A percentile compares a stretch with the other conserved stretches of the same genome.
These are phyloP conservation scores for Melieria omissa DNA, from an alignment of 2,888 invertebrate species.

Conservation along the genomic window DNA sequence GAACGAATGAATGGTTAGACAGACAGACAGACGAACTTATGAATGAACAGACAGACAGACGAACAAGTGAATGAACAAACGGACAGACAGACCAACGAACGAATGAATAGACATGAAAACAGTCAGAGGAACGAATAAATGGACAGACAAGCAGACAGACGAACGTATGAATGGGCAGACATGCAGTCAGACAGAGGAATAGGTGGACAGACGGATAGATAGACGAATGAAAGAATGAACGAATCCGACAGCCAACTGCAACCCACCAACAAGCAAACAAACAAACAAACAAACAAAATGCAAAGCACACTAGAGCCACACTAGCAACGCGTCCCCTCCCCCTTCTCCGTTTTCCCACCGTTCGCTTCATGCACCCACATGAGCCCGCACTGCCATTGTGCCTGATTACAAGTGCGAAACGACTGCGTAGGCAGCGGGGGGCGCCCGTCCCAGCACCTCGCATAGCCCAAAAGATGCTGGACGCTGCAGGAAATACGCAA, in stretches of 20 bases:
- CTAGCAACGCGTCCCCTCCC: background rate
- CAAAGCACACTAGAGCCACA: background rate
- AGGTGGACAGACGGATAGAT: no score
- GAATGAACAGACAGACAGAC: background rate
- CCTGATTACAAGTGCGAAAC: conserved; percentile 4
- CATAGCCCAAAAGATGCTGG: background rate
- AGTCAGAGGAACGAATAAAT: no score
- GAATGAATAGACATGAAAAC: no score
- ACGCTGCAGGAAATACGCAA: no score
- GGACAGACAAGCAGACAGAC: no score
- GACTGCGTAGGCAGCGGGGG: conserved; percentile 20
- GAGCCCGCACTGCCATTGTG: background rate
- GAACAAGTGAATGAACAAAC: background rate
- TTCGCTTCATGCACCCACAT: background rate
- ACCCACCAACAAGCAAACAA: background rate
- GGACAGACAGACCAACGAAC: background rate
- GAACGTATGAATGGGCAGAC: no score
- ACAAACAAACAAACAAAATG: no score
- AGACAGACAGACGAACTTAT: background rate
- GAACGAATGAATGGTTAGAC: background rate
- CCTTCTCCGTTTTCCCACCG: background rate
- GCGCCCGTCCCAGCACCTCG: conserved; percentile 28
- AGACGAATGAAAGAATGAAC: background rate
- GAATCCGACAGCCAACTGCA: background rate
- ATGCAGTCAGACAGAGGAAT: no score